Percentiles rank a stretch among this genome's conserved stretches.
phyloP scores from a whole-genome alignment of 2,888 invertebrate genomes.

The Calameuta idolon region DNA sequence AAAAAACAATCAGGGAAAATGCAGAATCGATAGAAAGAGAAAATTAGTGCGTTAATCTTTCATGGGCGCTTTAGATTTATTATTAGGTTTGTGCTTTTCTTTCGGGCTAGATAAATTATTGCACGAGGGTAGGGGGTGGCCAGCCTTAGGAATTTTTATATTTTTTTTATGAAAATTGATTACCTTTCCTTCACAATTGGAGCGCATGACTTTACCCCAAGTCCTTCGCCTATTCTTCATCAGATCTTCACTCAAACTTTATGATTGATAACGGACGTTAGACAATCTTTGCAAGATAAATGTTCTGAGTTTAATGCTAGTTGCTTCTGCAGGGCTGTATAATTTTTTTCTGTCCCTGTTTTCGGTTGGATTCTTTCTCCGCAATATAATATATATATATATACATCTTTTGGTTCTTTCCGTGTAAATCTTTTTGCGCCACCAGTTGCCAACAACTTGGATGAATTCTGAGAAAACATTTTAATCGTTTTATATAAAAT shows the following conservation, averaged over 20 bases:
- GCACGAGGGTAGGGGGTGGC: neutral
- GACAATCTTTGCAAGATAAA: slow-evolving; percentile 20
- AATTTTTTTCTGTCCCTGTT: neutral
- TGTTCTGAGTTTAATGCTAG: slow-evolving; percentile 20
- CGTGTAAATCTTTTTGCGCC: neutral
- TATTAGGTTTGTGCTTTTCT: neutral
- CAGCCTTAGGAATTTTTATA: neutral
- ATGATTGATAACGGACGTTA: slow-evolving; percentile 21
- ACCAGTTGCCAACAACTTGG: neutral
- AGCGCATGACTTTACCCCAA: neutral
- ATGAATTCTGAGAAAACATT: neutral
- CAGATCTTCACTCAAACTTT: slow-evolving; percentile 19
- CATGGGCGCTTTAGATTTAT: neutral
- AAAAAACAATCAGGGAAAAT: neutral
- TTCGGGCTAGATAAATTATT: neutral
- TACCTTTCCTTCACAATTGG: neutral
- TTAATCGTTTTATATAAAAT: neutral
- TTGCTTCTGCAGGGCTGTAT: slow-evolving; percentile 12
- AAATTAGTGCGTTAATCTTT: neutral
- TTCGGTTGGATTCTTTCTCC: neutral
- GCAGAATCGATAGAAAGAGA: neutral
- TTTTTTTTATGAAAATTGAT: neutral
- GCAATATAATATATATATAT: neutral
- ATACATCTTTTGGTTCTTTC: neutral
- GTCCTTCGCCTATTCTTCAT: slow-evolving; percentile 13